phyloP scores from a whole-genome alignment of 2,888 invertebrate species.

The Sycophila texana region DNA sequence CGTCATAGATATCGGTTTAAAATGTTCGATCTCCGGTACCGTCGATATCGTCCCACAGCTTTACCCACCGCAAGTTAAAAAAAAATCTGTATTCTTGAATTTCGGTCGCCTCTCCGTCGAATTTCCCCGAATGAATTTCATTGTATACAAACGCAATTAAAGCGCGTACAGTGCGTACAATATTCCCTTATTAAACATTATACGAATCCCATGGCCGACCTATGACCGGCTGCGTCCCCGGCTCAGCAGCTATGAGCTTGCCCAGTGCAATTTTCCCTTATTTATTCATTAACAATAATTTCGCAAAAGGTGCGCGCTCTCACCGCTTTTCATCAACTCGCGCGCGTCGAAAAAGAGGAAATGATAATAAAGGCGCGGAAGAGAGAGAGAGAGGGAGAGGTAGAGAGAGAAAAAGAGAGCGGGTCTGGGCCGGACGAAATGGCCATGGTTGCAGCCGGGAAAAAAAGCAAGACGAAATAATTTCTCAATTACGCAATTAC shows the following conservation, averaged over 20 bases:
- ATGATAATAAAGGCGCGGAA: not conserved
- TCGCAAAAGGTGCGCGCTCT: slow-evolving; percentile 32
- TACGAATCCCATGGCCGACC: not conserved
- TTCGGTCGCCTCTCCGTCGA: not conserved
- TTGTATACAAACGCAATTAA: slow-evolving; percentile 14
- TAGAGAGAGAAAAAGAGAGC: not conserved
- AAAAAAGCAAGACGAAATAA: slow-evolving; percentile 45
- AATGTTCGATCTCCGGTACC: too few relatives aligned
- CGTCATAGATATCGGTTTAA: too few relatives aligned
- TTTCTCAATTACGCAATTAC: slow-evolving; percentile 56
- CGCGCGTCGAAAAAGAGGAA: not conserved
- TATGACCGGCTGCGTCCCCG: not conserved
- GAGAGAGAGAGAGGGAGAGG: not conserved
- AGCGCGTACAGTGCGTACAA: slow-evolving; percentile 10
- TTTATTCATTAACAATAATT: slow-evolving; percentile 55
- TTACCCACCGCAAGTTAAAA: too few relatives aligned
- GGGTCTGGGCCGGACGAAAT: not conserved
- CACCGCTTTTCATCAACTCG: slow-evolving; percentile 34
- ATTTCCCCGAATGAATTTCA: slow-evolving; percentile 19
- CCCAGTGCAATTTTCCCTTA: slow-evolving; percentile 43
- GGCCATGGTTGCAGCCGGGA: not conserved
- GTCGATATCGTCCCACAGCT: too few relatives aligned
- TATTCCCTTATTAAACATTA: slow-evolving; percentile 37
- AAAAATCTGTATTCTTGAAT: not conserved
- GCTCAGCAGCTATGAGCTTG: not conserved